Evolutionary conservation across 2,888 invertebrate genomes (phyloP).

Genomic region (Liodrosophila aerea): DNA sequence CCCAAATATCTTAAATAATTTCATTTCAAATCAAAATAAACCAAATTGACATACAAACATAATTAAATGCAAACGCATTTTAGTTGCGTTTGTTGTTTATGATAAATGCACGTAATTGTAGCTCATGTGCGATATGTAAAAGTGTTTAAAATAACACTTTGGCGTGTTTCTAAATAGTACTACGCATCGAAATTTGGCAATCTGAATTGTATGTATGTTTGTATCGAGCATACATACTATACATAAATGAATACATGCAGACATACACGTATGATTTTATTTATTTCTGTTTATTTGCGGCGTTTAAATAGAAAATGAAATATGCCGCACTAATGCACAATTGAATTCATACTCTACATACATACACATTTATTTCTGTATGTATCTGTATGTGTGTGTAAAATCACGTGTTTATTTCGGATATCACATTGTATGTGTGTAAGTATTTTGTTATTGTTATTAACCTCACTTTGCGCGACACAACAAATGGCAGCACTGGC

Average conservation of each 20-base stretch:
- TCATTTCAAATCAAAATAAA: no score
- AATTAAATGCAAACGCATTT: no score
- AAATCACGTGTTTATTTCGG: conserved; percentile 32
- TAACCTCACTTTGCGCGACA: conserved; percentile 27
- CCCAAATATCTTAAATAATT: no score
- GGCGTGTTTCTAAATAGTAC: conserved; percentile 54
- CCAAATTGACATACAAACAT: no score
- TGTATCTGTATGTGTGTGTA: conserved; percentile 25
- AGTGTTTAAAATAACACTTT: conserved; percentile 19
- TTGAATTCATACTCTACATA: conserved; percentile 23
- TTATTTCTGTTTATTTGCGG: conserved; percentile 49
- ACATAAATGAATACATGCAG: background rate
- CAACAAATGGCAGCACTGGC: conserved; percentile 32
- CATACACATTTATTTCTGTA: conserved; percentile 1
- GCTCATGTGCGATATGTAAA: background rate
- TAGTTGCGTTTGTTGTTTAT: no score
- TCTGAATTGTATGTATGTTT: conserved; percentile 18
- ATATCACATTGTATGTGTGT: no score
- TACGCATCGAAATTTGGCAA: conserved; percentile 66
- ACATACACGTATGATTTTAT: conserved; percentile 25
- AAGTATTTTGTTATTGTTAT: no score
- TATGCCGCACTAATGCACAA: conserved; percentile 45
- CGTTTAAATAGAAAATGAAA: conserved; percentile 47
- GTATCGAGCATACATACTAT: conserved; percentile 1
- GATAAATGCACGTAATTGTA: background rate